Base-by-base conservation (phyloP, 2,888 invertebrate species). In the Mesorhabditis belari region DNA sequence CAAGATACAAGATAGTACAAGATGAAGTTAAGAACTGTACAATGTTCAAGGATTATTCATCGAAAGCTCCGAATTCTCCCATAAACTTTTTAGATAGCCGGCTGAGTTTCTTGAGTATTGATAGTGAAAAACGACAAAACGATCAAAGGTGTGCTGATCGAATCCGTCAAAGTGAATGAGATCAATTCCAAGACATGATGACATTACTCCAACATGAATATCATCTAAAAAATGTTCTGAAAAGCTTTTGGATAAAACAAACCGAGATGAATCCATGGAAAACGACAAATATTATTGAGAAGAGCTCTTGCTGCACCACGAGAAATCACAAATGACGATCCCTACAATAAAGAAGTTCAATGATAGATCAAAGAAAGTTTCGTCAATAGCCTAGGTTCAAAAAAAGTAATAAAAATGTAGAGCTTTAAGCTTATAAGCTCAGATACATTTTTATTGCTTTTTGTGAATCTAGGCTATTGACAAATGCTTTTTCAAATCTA, bases 111-210 rank as follows among this genome's bases (percentile, higher is more conserved):
- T 59, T 12, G 71, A 69, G 56, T 75, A 77, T 55, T 79, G 79
- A 67, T 79, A 79, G 57, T 79, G 79, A 64, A 76, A 79, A 19
- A 79, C 79, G 4, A 75, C 76, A 50, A 80, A 79, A 28, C 71
- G 61, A 23, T 75, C 69, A 50, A 72, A 65, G 23, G 60, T 63
- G 64, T 74, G 75, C 29, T 74, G 69, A 61, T 79, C 78, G 61
- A 78, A 78, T 17, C 78, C 78, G 57, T 74, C 69, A 24, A 70
- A 70, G 59, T 77, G 77, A 5, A 70, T 55, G 35, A 70, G 66
- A 9, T 61, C 55, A 19, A 73, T 60, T 51, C 66, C 67, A 23
- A 68, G 61, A 60, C 77, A 77, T 55, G 74, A 76, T 3, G 77
- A 65, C 0, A 77, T 60, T 4, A 77, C 65, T 29, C 71, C 71